These are phyloP conservation scores for Peromyscus nudipes DNA, from an alignment of 2,797 vertebrate genomes.

Conservation along the genomic window DNA sequence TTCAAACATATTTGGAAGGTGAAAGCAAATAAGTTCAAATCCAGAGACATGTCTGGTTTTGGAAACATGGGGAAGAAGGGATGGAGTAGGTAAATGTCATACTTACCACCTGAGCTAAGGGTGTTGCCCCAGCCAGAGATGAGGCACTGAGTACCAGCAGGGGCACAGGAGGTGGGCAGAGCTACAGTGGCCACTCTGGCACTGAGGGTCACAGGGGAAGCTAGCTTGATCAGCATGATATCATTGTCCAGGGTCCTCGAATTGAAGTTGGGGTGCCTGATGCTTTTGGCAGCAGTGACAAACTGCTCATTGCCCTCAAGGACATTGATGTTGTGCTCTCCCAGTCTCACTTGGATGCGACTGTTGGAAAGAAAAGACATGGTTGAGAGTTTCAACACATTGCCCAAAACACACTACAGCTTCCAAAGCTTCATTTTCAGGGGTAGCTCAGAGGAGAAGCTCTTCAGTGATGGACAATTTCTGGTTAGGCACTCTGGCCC, in stretches of 20 bases:
- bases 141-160: conserved; percentile 88
- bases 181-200: conserved; percentile 85
- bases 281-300: conserved; percentile 88
- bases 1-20: not conserved
- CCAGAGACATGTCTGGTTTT: not conserved
- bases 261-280: conserved; percentile 89
- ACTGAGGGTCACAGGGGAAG: conserved; percentile 84
- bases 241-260: conserved; percentile 89
- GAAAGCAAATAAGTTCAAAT: not conserved
- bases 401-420: too few species aligned
- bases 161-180: conserved; percentile 89
- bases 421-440: not conserved
- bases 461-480: not conserved
- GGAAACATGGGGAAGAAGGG: not conserved
- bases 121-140: conserved; percentile 94
- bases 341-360: conserved; percentile 90
- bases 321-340: conserved; percentile 90
- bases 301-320: conserved; percentile 91
- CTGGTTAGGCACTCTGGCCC: not conserved
- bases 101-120: conserved; percentile 90
- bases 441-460: accelerated
- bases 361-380: conserved; percentile 74
- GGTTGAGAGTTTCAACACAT: not conserved
- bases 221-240: conserved; percentile 92
- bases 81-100: not conserved